Evolutionary conservation across 2,113 vertebrate species (phyloP).

Genomic region (Orientallactaga bullata): DNA sequence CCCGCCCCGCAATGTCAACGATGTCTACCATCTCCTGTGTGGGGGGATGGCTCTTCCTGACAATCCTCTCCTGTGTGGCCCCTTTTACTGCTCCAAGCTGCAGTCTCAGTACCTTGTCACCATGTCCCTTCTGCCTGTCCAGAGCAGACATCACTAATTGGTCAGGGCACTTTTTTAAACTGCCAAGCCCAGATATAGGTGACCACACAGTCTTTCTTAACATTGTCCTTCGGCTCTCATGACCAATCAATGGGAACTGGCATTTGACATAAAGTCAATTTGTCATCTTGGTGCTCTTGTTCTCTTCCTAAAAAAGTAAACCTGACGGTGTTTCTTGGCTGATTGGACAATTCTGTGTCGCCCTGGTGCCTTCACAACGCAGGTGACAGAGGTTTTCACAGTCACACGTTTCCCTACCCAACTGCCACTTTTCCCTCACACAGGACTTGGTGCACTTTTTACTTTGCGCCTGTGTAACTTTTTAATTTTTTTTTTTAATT

Average conservation of each 20-base stretch:
- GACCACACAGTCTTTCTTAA: constrained; percentile 9
- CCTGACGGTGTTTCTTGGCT: neutral
- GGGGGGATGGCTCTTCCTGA: neutral
- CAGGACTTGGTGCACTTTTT: neutral
- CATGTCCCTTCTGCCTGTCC: neutral
- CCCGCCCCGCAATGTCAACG: neutral
- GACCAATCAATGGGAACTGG: constrained; percentile 31
- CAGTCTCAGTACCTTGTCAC: neutral
- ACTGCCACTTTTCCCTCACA: fast-evolving
- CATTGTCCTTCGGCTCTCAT: constrained; percentile 33
- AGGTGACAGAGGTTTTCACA: neutral
- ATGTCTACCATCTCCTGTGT: too few relatives aligned
- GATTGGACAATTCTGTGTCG: neutral
- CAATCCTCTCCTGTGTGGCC: fast-evolving
- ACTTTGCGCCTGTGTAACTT: neutral
- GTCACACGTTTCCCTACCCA: neutral
- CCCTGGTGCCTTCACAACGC: neutral
- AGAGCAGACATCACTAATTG: neutral
- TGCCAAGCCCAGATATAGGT: neutral
- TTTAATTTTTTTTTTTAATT: too few relatives aligned
- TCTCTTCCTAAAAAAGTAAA: constrained; percentile 23
- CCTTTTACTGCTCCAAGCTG: neutral
- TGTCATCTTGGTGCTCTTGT: constrained; percentile 10
- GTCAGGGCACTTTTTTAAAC: neutral
- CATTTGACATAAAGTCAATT: constrained; percentile 72